Percentiles rank a stretch among this genome's conserved stretches.
Conservation (phyloP, 2,888 invertebrate genomes). For the Stegana nigrithorax region DNA sequence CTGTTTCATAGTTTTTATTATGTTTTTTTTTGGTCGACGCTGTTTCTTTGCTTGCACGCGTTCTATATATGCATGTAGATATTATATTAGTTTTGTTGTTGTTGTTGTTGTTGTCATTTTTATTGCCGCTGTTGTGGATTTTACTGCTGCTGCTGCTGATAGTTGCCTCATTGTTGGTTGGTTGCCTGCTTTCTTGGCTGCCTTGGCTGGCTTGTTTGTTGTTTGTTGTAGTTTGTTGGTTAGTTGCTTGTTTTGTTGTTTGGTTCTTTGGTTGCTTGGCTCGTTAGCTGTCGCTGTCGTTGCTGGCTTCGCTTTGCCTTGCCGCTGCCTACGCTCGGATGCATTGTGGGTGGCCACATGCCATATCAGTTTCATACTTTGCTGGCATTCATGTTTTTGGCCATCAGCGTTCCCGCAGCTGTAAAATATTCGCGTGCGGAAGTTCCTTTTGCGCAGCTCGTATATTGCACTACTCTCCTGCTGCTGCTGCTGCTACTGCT, state of each 20-base stretch:
- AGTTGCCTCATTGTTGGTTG: neutral
- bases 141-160: neutral
- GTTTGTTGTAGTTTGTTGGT: no score
- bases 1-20: neutral
- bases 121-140: neutral
- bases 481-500: neutral
- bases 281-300: no score
- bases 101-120: no score
- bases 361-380: no score
- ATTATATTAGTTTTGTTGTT: no score
- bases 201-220: neutral
- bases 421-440: constrained; percentile 8
- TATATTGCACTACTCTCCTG: neutral
- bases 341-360: no score
- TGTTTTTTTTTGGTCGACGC: neutral
- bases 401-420: neutral
- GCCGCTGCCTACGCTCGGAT: no score
- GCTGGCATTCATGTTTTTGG: no score
- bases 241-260: no score
- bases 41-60: neutral
- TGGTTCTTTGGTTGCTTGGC: no score
- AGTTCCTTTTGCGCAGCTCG: neutral
- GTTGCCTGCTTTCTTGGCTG: neutral
- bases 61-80: no score
- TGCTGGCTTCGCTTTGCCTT: no score